Evolutionary conservation across 2,797 vertebrate species (phyloP).

Genomic region (Manis pentadactyla): DNA sequence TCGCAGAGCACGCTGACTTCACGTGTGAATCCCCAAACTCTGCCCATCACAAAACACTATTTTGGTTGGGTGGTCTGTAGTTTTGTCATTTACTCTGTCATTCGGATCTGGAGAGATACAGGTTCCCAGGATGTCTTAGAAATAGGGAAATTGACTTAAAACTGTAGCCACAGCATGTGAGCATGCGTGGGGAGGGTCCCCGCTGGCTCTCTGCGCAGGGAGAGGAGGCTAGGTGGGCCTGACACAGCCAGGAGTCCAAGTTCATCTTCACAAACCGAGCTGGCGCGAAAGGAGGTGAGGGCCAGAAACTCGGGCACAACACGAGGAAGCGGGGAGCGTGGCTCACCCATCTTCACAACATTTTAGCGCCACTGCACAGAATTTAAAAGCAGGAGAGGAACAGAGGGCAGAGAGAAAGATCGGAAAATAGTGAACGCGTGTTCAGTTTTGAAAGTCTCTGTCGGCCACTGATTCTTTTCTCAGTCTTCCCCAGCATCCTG

Average conservation of each 20-base stretch:
- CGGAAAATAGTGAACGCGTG: rapidly evolving
- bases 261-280: too few relatives aligned
- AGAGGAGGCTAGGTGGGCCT: not conserved
- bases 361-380: not conserved
- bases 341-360: not conserved
- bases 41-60: not conserved
- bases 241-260: too few relatives aligned
- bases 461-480: not conserved
- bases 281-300: too few relatives aligned
- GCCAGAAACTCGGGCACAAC: too few relatives aligned
- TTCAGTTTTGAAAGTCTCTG: not conserved
- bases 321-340: too few relatives aligned
- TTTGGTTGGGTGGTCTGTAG: not conserved
- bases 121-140: not conserved
- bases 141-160: not conserved
- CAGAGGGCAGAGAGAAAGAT: not conserved
- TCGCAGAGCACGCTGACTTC: not conserved
- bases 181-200: rapidly evolving
- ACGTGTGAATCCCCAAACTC: not conserved
- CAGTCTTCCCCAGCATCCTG: not conserved
- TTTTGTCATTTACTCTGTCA: not conserved
- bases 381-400: not conserved
- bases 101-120: not conserved
- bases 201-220: not conserved
- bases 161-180: too few relatives aligned